Evolutionary conservation across 2,888 invertebrate genomes (phyloP), one percentile per base, ranked within the genome.

Genomic region (Sminthurides aquaticus): DNA sequence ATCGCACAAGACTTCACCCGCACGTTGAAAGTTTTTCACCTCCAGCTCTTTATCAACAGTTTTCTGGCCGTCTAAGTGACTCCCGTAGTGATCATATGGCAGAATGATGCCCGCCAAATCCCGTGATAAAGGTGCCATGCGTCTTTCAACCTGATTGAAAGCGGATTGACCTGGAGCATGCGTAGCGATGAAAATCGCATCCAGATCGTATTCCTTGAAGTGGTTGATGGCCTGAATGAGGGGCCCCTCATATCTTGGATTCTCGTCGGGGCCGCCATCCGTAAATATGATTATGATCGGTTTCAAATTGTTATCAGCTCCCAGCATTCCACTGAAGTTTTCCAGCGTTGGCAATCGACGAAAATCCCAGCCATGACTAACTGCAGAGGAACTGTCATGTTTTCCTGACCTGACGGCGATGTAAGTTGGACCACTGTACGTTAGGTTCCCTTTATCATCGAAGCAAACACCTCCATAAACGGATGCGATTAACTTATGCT

Each of bases 151-250:
- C 5, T 8, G 52, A 52, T 52, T 52, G 52, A 20, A 52, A 5
- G 52, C 52, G 3, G 52, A 52, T 52, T 52, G 52, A 18, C 52
- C 52, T 15, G 52, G 52, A 18, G 52, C 52, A 20, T 52, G 5
- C 20, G 52, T 52, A 20, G 52, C 52, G 5, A 52, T 20, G 20
- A 52, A 52, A 52, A 52, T 52, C 22, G 52, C 52, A 52, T 52
- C 52, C 20, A 52, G 20, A 52, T 52, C 52, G 20, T 18, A 8
- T 18, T 52, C 52, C 52, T 20, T 20, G 22, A 52, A 52, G 20
- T 20, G 43, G 5, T 8, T 52, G 20, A 52, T 22, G 22, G 18
- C 20, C 20, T 52, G 18, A 15, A 8, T 5, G 5, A 52, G 5
- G 18, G 20, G 5, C 8, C 22, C 20, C 11, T 52, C 52, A 22